Evolutionary conservation across 1,140 invertebrate genomes (phyloP).

Genomic region (Dendrolimus punctatus): DNA sequence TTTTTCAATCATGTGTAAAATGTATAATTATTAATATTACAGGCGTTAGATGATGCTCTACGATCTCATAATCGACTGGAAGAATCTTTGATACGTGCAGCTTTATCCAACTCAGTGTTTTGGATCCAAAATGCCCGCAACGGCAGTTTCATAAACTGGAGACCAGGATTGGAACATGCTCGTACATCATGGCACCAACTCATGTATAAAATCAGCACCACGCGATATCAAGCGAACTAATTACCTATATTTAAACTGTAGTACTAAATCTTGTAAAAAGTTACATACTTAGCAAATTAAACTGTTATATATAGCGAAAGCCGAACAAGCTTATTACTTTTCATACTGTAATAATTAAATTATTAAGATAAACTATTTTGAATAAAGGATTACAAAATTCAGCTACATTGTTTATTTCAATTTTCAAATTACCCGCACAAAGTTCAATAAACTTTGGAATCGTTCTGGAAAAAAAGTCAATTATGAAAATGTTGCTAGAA

Average conservation of each 20-base stretch:
- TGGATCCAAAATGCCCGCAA: slow-evolving; percentile 37
- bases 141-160: slow-evolving; percentile 33
- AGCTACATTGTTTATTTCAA: no score
- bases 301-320: no score
- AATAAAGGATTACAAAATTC: no score
- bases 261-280: background rate
- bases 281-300: no score
- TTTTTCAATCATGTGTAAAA: no score
- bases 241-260: slow-evolving; percentile 3
- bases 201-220: slow-evolving; percentile 39
- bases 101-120: slow-evolving; percentile 17
- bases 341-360: no score
- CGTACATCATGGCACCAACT: slow-evolving; percentile 36
- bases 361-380: no score
- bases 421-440: no score
- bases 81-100: slow-evolving; percentile 30
- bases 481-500: no score
- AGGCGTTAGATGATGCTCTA: slow-evolving; percentile 37
- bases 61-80: slow-evolving; percentile 38
- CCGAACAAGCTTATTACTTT: no score
- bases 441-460: no score
- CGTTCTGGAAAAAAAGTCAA: no score
- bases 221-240: slow-evolving; percentile 4
- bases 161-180: slow-evolving; percentile 17
- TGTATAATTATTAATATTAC: slow-evolving; percentile 11